Evolutionary conservation across 2,797 vertebrate species (phyloP).

Genomic region (Rhinatrema bivittatum): DNA sequence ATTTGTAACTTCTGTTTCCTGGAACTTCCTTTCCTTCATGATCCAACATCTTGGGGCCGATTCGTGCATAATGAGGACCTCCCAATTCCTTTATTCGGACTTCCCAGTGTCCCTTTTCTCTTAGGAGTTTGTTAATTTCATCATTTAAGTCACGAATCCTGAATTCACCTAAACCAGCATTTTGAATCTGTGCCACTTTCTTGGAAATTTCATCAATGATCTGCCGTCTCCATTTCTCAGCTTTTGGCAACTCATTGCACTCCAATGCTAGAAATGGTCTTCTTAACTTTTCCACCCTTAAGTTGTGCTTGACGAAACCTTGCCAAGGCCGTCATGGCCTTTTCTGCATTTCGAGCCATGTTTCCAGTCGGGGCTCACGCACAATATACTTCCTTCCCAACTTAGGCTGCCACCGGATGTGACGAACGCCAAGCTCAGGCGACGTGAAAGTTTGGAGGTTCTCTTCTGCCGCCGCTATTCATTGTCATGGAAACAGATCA

Average conservation of each 20-base stretch:
- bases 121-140: constrained; percentile 92
- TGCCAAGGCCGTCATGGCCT: background rate
- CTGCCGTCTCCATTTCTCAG: constrained; percentile 93
- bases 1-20: constrained; percentile 92
- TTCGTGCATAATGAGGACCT: constrained; percentile 83
- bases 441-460: too few species aligned
- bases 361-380: background rate
- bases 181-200: too few species aligned
- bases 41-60: constrained; percentile 91
- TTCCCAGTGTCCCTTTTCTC: constrained; percentile 96
- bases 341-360: background rate
- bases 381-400: too few species aligned
- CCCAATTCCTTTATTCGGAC: constrained; percentile 86
- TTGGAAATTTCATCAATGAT: too few species aligned
- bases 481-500: too few species aligned
- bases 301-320: background rate
- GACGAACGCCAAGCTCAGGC: too few species aligned
- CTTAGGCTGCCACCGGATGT: too few species aligned
- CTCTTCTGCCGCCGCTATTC: too few species aligned
- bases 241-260: constrained; percentile 87
- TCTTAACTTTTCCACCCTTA: constrained; percentile 25
- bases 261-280: constrained; percentile 90
- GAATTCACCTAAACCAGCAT: constrained; percentile 95
- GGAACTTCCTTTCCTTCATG: constrained; percentile 94
- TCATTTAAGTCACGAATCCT: constrained; percentile 90